Base-by-base conservation (phyloP, 2,888 invertebrate genomes). In the Idaea straminata region DNA sequence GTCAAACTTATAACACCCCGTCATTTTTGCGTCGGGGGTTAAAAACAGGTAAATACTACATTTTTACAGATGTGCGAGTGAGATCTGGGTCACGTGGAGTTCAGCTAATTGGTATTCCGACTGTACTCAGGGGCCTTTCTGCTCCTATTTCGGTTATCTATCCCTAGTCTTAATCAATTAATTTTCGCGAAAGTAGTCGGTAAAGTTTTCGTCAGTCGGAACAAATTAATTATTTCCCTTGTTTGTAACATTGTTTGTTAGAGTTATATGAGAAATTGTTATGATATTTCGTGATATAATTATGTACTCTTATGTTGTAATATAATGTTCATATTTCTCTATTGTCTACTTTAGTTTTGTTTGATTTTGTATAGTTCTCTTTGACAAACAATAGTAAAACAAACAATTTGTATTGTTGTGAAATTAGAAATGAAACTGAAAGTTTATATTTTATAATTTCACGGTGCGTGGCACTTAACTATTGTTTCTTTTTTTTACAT, bases 301-400 rank as follows among this genome's bases (percentile, higher is more conserved):
- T 47, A 13, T 36, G 36, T 36, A 36, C 25, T 25, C 25, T 1
- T 25, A 25, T 25, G 25, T 25, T 25, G 25, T 25, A 25, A 25
- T 25, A 25, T 25, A 25, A 25, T 47, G 47, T 47, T 7, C 3
- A 13, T 47, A 13, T 47, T 47, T 47, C 47, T 47, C 47, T 47
- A 47, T 47, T 47, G 47, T 47, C 47, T 47, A 47, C 7, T 47
- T 47, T 10, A 6, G 47, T 47, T 47, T 47, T 47, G 47, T 47
- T 47, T 47, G 47, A 47, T 47, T 47, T 47, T 13, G 47, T 13
- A 13, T 47, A 47, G 13, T 47, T 47, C 47, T 47, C 47, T 47
- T 7, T 47, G 47, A 47, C 59, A 69, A 69, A 71, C 66, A 73
- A 66, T 71, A 66, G 72, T 74, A 68, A 71, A 65, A 69, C 70